These are phyloP conservation scores for Oreohelix idahoensis DNA, from an alignment of 1,140 invertebrate species.

Conservation along the genomic window DNA sequence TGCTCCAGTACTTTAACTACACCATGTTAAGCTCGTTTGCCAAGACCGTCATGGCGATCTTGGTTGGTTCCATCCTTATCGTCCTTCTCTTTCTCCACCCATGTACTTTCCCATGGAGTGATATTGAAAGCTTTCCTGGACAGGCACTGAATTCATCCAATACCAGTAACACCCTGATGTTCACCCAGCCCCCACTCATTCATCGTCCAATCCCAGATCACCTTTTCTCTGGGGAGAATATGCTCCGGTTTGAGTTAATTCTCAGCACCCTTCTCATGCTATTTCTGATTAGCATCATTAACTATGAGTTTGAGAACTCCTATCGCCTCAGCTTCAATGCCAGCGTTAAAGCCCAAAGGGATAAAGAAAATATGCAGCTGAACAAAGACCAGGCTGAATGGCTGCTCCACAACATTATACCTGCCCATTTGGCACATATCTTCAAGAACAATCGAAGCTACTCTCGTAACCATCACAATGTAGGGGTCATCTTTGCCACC, in stretches of 20 bases:
- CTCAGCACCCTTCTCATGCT: constrained; percentile 85
- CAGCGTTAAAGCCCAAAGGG: constrained; percentile 82
- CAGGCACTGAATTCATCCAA: not conserved
- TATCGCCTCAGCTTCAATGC: constrained; percentile 94
- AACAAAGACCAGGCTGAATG: constrained; percentile 94
- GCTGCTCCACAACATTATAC: constrained; percentile 96
- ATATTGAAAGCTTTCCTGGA: not conserved
- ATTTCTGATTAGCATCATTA: constrained; percentile 90
- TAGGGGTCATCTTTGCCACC: constrained; percentile 94
- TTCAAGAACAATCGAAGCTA: constrained; percentile 94
- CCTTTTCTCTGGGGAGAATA: constrained; percentile 59
- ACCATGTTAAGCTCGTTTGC: constrained; percentile 95
- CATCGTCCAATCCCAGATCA: constrained; percentile 21
- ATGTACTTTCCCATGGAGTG: constrained; percentile 10
- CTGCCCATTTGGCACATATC: constrained; percentile 92
- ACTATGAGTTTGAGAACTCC: constrained; percentile 94
- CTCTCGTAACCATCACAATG: constrained; percentile 93
- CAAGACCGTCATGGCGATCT: constrained; percentile 87
- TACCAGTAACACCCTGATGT: not conserved
- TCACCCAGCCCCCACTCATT: not conserved
- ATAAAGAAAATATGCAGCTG: constrained; percentile 66
- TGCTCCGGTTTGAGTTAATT: constrained; percentile 80
- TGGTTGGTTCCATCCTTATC: constrained; percentile 83
- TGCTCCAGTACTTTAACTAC: constrained; percentile 94
- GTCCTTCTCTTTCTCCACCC: constrained; percentile 68